Evolutionary conservation across 30 jellyfish, hydroid and myxozoan species (phyloP).

Genomic region (Chironex yamaguchii): DNA sequence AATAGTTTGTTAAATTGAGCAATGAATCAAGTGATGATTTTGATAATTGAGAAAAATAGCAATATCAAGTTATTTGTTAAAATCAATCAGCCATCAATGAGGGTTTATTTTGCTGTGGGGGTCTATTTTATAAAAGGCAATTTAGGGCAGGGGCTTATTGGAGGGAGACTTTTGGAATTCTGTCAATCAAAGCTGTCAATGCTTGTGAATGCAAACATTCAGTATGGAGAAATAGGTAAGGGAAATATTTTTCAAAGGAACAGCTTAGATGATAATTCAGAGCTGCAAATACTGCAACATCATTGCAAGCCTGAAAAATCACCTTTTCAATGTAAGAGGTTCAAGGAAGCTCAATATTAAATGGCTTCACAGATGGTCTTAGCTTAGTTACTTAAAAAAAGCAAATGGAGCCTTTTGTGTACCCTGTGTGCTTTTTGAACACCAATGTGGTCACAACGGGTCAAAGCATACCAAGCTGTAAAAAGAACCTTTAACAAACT

Average conservation of each 20-base stretch:
- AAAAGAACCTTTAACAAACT: background rate
- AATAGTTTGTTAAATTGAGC: background rate
- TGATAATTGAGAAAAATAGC: background rate
- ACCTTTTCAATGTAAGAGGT: background rate
- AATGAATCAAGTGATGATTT: background rate
- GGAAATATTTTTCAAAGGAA: conserved; percentile 17
- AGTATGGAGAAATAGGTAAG: conserved; percentile 20
- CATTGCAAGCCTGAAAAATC: background rate
- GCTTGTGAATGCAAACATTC: conserved; percentile 5
- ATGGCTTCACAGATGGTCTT: background rate
- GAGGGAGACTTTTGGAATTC: background rate
- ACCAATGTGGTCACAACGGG: background rate
- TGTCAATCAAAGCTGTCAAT: conserved; percentile 2
- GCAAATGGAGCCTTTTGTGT: conserved; percentile 23
- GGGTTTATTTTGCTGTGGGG: background rate
- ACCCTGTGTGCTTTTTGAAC: conserved; percentile 31
- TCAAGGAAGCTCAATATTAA: background rate
- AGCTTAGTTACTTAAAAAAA: conserved; percentile 11
- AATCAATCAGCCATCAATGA: background rate
- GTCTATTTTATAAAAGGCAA: no score
- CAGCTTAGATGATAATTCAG: conserved; percentile 20
- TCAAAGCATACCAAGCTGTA: background rate
- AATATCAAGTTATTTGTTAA: background rate
- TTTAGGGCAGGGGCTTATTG: background rate
- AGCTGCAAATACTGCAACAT: conserved; percentile 30